These are phyloP conservation scores for Falco berigora DNA, from an alignment of 2,797 vertebrate genomes.

Conservation along the genomic window DNA sequence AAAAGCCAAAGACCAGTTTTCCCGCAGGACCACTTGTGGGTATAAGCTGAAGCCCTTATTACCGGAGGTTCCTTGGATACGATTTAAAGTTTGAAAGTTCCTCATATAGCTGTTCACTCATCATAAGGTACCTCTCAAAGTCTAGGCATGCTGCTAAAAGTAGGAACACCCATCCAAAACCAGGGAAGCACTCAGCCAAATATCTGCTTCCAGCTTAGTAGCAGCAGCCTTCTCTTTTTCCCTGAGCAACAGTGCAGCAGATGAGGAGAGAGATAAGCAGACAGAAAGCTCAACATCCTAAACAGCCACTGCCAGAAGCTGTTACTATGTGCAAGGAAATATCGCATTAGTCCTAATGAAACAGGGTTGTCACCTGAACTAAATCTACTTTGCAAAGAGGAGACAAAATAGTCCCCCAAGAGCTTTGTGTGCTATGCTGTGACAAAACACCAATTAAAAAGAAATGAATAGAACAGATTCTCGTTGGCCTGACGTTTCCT, in stretches of 20 bases:
- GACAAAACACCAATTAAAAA: not conserved
- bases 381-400: not conserved
- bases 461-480: not conserved
- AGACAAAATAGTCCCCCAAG: not conserved
- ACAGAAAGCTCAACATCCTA: not conserved
- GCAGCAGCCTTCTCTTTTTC: not conserved
- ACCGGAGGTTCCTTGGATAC: slow-evolving; percentile 46
- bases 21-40: slow-evolving; percentile 54
- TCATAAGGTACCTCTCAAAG: slow-evolving; percentile 34
- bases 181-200: not conserved
- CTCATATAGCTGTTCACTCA: slow-evolving; percentile 53
- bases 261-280: not conserved
- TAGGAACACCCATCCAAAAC: not conserved
- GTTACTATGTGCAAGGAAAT: accelerated
- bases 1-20: slow-evolving; percentile 56
- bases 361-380: not conserved
- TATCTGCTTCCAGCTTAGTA: not conserved
- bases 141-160: slow-evolving; percentile 4
- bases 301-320: not conserved
- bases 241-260: not conserved
- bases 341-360: accelerated
- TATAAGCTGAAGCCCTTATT: slow-evolving; percentile 54
- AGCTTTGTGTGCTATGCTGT: not conserved
- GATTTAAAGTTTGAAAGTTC: slow-evolving; percentile 24
- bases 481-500: not conserved